Conservation (phyloP, 2,113 vertebrate species). For the Brienomyrus brachyistius region DNA sequence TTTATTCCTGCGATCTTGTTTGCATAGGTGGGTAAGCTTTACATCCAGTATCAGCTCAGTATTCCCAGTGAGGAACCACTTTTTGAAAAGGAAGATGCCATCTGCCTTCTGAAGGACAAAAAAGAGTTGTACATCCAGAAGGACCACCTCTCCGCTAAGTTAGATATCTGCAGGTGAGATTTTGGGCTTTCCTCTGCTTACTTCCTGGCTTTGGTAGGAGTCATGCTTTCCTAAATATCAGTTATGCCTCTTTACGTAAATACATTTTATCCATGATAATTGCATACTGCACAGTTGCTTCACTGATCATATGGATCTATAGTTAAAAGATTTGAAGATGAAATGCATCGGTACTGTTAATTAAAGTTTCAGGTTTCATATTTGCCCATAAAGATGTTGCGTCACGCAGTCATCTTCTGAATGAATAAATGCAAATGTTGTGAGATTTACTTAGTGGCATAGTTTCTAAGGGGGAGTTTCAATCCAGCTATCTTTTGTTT, state of each 20-base stretch:
- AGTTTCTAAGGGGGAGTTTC: not conserved
- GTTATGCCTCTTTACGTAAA: not conserved
- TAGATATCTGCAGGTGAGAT: constrained; percentile 64
- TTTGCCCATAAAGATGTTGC: not conserved
- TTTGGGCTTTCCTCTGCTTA: not conserved
- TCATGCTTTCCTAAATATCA: not conserved
- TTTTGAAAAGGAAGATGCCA: constrained; percentile 52
- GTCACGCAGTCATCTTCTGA: not conserved
- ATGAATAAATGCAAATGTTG: not conserved
- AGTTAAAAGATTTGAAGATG: not conserved
- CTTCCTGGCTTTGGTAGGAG: not conserved
- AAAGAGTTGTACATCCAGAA: constrained; percentile 67
- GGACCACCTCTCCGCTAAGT: constrained; percentile 49
- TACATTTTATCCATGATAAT: not conserved
- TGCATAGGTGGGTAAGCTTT: constrained; percentile 62
- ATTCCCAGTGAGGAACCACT: constrained; percentile 28
- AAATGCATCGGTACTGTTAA: not conserved
- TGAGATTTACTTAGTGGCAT: not conserved
- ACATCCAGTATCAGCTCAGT: constrained; percentile 57
- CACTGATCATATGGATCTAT: not conserved
- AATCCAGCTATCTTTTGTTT: not conserved
- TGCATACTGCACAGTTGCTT: not conserved
- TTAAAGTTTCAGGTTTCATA: not conserved
- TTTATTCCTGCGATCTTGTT: not conserved
- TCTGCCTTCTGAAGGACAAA: constrained; percentile 59